Evolutionary conservation across 2,113 vertebrate genomes (phyloP).

Genomic region (Podarcis cretensis): DNA sequence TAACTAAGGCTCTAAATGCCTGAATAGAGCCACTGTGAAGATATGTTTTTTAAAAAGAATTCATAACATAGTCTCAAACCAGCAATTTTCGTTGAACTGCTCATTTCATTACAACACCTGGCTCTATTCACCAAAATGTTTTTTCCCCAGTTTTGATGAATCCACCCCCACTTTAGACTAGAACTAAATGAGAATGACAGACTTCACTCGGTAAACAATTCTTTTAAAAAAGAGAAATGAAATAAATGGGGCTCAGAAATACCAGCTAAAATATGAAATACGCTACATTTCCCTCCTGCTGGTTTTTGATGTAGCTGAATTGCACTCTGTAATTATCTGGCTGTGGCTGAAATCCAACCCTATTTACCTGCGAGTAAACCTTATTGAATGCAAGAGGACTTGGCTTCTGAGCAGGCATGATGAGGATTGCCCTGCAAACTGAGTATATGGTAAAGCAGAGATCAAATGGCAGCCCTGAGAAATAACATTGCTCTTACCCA

Average conservation of each 20-base stretch:
- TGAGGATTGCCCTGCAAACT: background rate
- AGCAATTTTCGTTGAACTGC: constrained; percentile 12
- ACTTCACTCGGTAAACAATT: background rate
- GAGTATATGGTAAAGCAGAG: background rate
- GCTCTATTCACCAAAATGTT: background rate
- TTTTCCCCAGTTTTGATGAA: background rate
- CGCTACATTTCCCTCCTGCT: background rate
- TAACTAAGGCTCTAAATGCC: too few relatives aligned
- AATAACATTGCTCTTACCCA: background rate
- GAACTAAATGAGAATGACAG: background rate
- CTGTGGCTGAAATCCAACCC: too few relatives aligned
- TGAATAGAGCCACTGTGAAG: too few relatives aligned
- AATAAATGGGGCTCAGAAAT: background rate
- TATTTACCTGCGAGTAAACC: too few relatives aligned
- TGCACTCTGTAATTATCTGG: background rate
- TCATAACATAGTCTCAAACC: background rate
- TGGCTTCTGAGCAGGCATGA: too few relatives aligned
- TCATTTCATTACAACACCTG: constrained; percentile 7
- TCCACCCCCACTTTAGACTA: background rate
- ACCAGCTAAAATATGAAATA: background rate
- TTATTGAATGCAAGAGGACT: too few relatives aligned
- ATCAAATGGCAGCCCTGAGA: background rate
- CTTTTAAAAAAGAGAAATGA: background rate
- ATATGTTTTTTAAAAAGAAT: background rate
- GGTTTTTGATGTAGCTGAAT: background rate